Evolutionary conservation across 2,797 vertebrate species (phyloP), one percentile per base, ranked within the genome.

Genomic region (Aeoliscus strigatus): DNA sequence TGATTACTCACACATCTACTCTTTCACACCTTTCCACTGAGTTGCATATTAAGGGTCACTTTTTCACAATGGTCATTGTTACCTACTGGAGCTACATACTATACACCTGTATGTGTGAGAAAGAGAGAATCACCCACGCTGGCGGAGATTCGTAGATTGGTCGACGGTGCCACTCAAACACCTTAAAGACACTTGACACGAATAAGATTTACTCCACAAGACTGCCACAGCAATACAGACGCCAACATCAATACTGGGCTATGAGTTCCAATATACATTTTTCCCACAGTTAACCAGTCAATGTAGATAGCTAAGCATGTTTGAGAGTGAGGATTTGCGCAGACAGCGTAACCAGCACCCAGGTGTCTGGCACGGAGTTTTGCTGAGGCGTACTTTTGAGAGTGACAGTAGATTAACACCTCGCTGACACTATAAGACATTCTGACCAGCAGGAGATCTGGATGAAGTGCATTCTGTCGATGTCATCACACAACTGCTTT

Each of bases 31-130:
- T 81, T 79, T 83, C 80, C 85, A 84, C 84, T 78, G 77, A 85
- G 77, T 89, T 89, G 86, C 86, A 87, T 88, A 88, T 77, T 84
- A 86, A 85, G 82, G 80, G 80, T 84, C 81, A 87, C 84, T 85
- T 86, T 83, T 83, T 81, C 77, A 86, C 85, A 75, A 86, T 80
- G 76, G 74, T 86, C 82, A 84, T 79, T 70, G 83, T 77, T 75
- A 81, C 79, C 79, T 80, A 86, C 81, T 77, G 79, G 72, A 80
- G 84, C 82, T 84, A 87, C 81, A 78, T 81, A 85, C 79, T 77
- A 70, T 80, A 82, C 74, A 84, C 73, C 72, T 75, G 81, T 72
- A 65, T 66, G 70, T 68, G 73, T 73, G 51, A 53, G 55, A 60
- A 8, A 58, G 52, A 58, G 55, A 60, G 55, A 56, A 48, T 57